Evolutionary conservation across 2,797 vertebrate species (phyloP), one percentile per base, ranked within the genome.

Genomic region (Schizopygopsis pylzovi): DNA sequence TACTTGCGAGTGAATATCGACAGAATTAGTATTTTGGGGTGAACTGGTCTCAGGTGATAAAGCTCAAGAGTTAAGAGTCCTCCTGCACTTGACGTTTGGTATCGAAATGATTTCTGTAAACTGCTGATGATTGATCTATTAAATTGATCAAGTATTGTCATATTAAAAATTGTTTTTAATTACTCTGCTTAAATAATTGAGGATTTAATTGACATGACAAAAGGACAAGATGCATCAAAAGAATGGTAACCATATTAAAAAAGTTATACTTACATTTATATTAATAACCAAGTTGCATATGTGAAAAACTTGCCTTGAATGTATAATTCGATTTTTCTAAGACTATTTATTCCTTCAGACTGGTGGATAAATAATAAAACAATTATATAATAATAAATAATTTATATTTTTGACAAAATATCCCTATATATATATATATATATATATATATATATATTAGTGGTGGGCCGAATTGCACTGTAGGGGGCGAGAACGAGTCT

Each of bases 11-110:
- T 33, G n/a, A 54, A 76, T 52, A 37, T 54, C 54, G 25, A 12
- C 16, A 1, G 16, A 8, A 4, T 56, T 16, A 13, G 61, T 43
- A 39, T 43, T 78, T 78, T 61, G 43, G 76, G 54, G 76, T 78
- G 76, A 78, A 78, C 76, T 59, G 76, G 22, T 39, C 76, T 78
- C 76, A 78, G 76, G 54, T 59, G 76, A 78, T 7, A 6, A 78
- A 78, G 76, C 76, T 61, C 54, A 78, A 78, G 8, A 59, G 76
- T 78, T 78, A 10, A n/a, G n/a, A n/a, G n/a, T n/a, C n/a, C 25
- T 78, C 4, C 54, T 43, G n/a, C 76, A 25, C 54, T 78, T n/a
- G 72, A 33, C 16, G 25, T 56, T 77, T 43, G 20, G 4, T 43
- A 61, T 41, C 41, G 54, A 43, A 59, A 61, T 18, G 4, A 78